Evolutionary conservation across 2,797 vertebrate species (phyloP).

Genomic region (Cygnus olor): DNA sequence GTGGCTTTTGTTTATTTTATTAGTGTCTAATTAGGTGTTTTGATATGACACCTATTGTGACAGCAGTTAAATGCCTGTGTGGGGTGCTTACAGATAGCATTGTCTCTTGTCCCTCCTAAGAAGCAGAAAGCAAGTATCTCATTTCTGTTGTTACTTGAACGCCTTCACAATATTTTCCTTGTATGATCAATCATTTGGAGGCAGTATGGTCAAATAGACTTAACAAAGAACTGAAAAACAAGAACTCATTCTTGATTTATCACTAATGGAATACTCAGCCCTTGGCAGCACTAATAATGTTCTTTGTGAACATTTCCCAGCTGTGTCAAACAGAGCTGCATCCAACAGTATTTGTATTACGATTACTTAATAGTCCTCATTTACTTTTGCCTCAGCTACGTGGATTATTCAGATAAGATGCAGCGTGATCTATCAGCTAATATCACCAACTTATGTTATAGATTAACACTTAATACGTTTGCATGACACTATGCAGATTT

Average conservation of each 20-base stretch:
- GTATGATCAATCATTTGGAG: background rate
- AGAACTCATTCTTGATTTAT: slow-evolving; percentile 1
- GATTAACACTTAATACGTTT: background rate
- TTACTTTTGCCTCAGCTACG: background rate
- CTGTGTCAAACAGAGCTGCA: background rate
- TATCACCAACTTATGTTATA: background rate
- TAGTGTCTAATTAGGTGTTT: background rate
- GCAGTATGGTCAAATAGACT: background rate
- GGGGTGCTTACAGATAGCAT: background rate
- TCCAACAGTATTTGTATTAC: background rate
- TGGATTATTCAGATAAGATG: background rate
- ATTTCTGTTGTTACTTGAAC: background rate
- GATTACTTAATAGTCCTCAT: background rate
- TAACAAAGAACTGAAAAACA: slow-evolving; percentile 23
- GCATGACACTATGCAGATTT: background rate
- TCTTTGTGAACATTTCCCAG: background rate
- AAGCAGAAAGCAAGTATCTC: background rate
- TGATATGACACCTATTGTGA: background rate
- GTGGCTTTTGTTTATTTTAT: background rate
- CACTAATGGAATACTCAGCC: background rate
- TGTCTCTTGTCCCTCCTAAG: background rate
- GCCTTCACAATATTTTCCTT: background rate
- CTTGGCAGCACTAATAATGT: background rate
- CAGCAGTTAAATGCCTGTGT: background rate
- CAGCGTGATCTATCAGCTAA: background rate